Conservation (phyloP, 53 echinoderm and acorn worm genomes). For the Echinometra lucunter region DNA sequence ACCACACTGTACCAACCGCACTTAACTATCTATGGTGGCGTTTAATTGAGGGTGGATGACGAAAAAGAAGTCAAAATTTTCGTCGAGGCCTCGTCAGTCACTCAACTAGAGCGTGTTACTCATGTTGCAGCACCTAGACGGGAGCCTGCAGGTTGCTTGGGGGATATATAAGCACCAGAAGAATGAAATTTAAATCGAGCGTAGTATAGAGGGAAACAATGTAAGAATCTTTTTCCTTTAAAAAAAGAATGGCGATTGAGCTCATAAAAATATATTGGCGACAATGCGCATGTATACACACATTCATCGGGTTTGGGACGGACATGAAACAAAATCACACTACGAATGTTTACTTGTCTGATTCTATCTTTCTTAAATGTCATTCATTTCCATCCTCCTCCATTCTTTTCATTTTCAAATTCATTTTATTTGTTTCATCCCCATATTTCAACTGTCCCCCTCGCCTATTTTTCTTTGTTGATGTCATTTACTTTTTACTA, state of each 20-base stretch:
- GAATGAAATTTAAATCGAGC: neutral
- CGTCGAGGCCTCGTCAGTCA: neutral
- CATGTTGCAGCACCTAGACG: neutral
- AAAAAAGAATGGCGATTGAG: neutral
- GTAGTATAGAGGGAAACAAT: neutral
- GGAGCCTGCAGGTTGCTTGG: neutral
- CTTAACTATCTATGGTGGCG: constrained; percentile 32
- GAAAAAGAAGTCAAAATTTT: constrained; percentile 42
- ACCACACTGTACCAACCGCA: neutral
- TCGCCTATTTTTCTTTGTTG: neutral
- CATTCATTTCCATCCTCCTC: neutral
- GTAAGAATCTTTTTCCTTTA: too few relatives aligned
- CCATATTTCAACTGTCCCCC: neutral
- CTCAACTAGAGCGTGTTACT: constrained; percentile 30
- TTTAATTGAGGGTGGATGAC: constrained; percentile 51
- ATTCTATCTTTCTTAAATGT: too few relatives aligned
- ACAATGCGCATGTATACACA: too few relatives aligned
- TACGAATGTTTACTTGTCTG: too few relatives aligned
- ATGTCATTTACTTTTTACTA: neutral
- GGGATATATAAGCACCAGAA: neutral
- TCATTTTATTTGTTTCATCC: neutral
- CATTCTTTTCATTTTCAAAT: neutral
- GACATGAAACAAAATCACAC: too few relatives aligned
- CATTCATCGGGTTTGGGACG: too few relatives aligned
- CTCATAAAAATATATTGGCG: too few relatives aligned